Conservation (phyloP, 2,797 vertebrate species). For the Nasua narica region DNA sequence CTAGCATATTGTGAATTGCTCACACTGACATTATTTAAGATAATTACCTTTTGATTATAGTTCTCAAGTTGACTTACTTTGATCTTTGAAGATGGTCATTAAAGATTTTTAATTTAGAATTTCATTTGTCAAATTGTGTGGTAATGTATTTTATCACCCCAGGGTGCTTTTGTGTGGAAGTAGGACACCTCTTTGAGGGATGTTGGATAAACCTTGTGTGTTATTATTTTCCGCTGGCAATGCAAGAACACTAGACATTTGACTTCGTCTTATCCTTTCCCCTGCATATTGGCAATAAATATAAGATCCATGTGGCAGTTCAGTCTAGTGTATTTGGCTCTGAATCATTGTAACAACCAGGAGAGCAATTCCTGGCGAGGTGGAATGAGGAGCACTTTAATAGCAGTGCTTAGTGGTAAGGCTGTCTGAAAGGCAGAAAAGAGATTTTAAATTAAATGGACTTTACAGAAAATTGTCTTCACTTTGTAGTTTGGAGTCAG, state of each 20-base stretch:
- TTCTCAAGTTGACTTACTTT: background rate
- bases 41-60: background rate
- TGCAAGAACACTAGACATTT: background rate
- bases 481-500: slow-evolving; percentile 57
- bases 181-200: background rate
- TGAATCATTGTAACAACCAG: background rate
- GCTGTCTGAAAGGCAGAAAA: slow-evolving; percentile 63
- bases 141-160: background rate
- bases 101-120: background rate
- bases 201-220: background rate
- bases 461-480: slow-evolving; percentile 71
- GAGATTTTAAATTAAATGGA: slow-evolving; percentile 73
- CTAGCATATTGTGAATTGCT: background rate
- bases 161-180: background rate
- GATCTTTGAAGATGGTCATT: background rate
- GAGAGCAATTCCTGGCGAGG: slow-evolving; percentile 36
- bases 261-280: background rate
- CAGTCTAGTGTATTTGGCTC: background rate
- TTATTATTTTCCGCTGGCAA: background rate
- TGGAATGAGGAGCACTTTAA: slow-evolving; percentile 59
- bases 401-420: slow-evolving; percentile 31
- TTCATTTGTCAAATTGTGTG: background rate
- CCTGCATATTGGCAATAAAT: slow-evolving; percentile 7
- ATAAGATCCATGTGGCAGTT: slow-evolving; percentile 11
- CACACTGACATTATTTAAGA: background rate